Evolutionary conservation across 2,113 vertebrate species (phyloP), one percentile per base, ranked within the genome.

Genomic region (Laticauda laticaudata): DNA sequence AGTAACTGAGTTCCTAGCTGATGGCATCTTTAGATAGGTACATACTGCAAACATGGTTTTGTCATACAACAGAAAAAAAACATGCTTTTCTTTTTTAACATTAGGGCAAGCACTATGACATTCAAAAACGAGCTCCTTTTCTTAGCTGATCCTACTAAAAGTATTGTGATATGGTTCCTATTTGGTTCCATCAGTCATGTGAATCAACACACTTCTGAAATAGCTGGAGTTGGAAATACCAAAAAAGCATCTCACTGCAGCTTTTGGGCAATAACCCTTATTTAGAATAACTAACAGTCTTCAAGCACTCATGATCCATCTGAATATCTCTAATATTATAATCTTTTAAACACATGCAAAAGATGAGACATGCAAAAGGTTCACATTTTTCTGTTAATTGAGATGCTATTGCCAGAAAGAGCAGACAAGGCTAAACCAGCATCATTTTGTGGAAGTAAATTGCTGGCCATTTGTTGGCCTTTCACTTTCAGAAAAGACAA

Each of bases 261-360:
- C 86, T 57, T 88, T 0, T 1, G 15, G 51, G 87, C 10, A 64
- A 0, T 0, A 69, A 4, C n/a, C 15, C 51, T 61, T 88, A 53
- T 90, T 56, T 54, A n/a, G 93, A 57, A 88, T 93, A 51, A 94
- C 94, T 90, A 92, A 39, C n/a, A 69, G 59, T 24, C 51, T 26
- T 55, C 24, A 29, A 88, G 69, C 75, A 95, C 92, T 90, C 95
- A 26, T 94, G 94, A 94, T 89, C 85, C 53, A 24, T 43, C 48
- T 43, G 92, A 0, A 39, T 94, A 96, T 56, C 20, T 43, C 94
- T 95, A 39, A 86, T 94, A 93, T 54, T 94, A 64, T 81, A 89
- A 94, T 96, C 61, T 93, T 94, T 95, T 91, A 93, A 96, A 97
- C 69, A 87, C 95, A 93, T 29, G 92, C 91, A 95, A 95, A 95